Conservation (phyloP, 2,113 vertebrate genomes). For the Melanerpes aurifrons region DNA sequence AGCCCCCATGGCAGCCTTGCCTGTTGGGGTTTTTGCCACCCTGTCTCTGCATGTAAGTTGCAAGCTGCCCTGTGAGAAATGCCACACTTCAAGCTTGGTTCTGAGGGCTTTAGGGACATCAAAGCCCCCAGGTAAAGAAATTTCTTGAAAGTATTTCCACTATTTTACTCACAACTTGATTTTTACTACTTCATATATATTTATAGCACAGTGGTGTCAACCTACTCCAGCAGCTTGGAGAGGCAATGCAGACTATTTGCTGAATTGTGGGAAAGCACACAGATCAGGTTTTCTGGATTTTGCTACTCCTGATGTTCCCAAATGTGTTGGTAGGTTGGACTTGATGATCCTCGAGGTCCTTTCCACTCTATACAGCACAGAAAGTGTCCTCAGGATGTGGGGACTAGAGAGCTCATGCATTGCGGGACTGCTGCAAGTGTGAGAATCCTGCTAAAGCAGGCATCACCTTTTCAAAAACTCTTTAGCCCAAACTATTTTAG, state of each 20-base stretch:
- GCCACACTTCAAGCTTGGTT: not conserved
- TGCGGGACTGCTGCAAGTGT: not conserved
- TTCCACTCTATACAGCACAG: not conserved
- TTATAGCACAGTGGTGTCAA: not conserved
- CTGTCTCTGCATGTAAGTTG: not conserved
- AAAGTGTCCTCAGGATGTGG: rapidly evolving
- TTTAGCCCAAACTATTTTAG: not conserved
- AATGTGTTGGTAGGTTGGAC: not conserved
- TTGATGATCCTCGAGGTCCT: too few species aligned
- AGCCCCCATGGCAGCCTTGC: rapidly evolving
- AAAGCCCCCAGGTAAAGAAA: not conserved
- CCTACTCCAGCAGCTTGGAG: not conserved
- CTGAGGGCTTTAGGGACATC: not conserved
- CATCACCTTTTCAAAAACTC: not conserved
- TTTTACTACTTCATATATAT: not conserved
- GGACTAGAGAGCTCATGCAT: not conserved
- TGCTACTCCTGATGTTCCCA: not conserved
- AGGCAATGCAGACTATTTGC: not conserved
- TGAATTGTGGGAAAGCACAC: not conserved
- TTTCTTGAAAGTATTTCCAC: not conserved
- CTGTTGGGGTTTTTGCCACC: rapidly evolving
- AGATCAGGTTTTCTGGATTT: not conserved
- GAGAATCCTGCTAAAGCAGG: not conserved
- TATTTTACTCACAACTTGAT: rapidly evolving
- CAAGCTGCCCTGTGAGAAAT: not conserved